A percentile compares a stretch with the other conserved stretches of the same genome.
These are phyloP conservation scores for Cotesia glomerata DNA, from an alignment of 1,140 invertebrate species.

Conservation along the genomic window DNA sequence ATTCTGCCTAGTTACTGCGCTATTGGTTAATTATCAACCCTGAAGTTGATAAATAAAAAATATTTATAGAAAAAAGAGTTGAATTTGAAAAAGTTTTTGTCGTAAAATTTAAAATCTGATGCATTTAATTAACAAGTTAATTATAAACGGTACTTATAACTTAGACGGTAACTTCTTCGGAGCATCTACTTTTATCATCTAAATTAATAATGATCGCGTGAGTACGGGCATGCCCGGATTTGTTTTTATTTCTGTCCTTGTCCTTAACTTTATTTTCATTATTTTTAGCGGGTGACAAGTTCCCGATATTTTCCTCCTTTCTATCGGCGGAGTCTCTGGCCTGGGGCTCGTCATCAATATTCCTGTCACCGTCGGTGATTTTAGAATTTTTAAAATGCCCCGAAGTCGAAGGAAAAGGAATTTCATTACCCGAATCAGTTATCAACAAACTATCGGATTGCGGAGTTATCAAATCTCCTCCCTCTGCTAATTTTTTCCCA, in stretches of 20 bases:
- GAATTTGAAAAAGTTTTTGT: no score
- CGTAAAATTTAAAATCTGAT: no score
- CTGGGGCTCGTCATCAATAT: neutral
- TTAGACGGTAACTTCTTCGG: conserved; percentile 81
- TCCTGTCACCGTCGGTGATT: neutral
- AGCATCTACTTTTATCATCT: conserved; percentile 79
- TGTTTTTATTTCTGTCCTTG: conserved; percentile 50
- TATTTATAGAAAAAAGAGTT: no score
- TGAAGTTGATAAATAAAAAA: no score
- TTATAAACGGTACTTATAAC: neutral
- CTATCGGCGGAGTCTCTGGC: neutral
- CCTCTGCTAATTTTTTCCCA: neutral
- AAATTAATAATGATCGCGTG: conserved; percentile 79
- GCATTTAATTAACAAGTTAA: no score
- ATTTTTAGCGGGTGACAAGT: conserved; percentile 39
- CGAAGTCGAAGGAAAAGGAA: neutral
- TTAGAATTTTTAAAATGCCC: neutral
- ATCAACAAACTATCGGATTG: neutral
- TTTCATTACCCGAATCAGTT: neutral
- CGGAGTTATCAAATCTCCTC: neutral
- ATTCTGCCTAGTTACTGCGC: no score
- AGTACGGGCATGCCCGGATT: conserved; percentile 72
- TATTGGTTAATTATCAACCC: no score
- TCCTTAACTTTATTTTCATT: conserved; percentile 45
- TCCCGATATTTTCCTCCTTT: conserved; percentile 39